Conservation (phyloP, 2,888 invertebrate genomes). For the Callimorpha dominula region DNA sequence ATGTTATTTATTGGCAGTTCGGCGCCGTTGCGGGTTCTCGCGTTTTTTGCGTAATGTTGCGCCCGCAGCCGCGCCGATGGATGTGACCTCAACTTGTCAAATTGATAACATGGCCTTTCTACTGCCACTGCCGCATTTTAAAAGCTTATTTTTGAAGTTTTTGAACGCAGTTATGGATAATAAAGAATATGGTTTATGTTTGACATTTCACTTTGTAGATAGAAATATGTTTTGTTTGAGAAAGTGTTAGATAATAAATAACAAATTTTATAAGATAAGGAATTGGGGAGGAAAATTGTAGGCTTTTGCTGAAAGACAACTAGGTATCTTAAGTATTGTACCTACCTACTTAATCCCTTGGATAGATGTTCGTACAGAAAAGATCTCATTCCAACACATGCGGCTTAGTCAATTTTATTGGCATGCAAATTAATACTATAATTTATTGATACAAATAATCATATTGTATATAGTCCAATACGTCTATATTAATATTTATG, state of each 20-base stretch:
- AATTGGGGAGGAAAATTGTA: background rate
- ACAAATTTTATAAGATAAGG: background rate
- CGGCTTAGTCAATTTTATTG: too few relatives aligned
- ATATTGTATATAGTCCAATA: too few relatives aligned
- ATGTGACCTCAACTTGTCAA: constrained; percentile 55
- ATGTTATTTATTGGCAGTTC: constrained; percentile 76
- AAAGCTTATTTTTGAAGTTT: constrained; percentile 26
- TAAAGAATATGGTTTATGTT: constrained; percentile 20
- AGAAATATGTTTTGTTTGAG: background rate
- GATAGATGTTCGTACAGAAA: too few relatives aligned
- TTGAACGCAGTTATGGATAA: constrained; percentile 18
- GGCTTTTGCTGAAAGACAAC: background rate
- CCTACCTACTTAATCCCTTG: too few relatives aligned
- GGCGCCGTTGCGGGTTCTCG: constrained; percentile 68
- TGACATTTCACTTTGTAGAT: constrained; percentile 5
- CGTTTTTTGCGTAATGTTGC: constrained; percentile 56
- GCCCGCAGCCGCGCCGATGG: constrained; percentile 42
- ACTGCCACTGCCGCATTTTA: constrained; percentile 39
- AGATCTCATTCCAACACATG: too few relatives aligned
- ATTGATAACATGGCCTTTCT: constrained; percentile 50
- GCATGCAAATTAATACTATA: too few relatives aligned
- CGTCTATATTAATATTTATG: too few relatives aligned
- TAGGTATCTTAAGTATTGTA: background rate
- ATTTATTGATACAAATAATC: too few relatives aligned
- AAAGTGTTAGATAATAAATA: background rate